Conservation (phyloP, 1,140 invertebrate species). For the Ostrea edulis region DNA sequence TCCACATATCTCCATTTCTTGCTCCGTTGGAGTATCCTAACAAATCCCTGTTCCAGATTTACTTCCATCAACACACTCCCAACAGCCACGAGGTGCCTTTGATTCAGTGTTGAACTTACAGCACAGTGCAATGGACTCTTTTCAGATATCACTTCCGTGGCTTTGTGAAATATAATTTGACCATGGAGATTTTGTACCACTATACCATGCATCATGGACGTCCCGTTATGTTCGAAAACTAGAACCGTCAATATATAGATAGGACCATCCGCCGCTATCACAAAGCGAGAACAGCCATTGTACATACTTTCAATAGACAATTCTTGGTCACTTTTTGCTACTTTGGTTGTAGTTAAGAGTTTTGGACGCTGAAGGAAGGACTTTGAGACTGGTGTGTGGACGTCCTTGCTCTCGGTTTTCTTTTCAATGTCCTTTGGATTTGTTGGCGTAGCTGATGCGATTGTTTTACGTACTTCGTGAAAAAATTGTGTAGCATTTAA, state of each 20-base stretch:
- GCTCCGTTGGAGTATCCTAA: background rate
- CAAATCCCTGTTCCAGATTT: background rate
- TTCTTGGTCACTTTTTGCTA: background rate
- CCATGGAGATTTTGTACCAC: background rate
- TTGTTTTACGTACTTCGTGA: background rate
- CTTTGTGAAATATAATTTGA: background rate
- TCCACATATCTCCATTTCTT: background rate
- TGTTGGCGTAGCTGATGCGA: background rate
- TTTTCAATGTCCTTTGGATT: background rate
- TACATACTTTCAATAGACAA: background rate
- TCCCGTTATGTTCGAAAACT: background rate
- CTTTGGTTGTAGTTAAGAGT: background rate
- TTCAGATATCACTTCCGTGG: background rate
- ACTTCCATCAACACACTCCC: background rate
- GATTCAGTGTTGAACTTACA: background rate
- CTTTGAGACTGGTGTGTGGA: background rate
- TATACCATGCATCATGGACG: background rate
- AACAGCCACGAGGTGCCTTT: background rate
- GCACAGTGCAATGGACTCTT: background rate
- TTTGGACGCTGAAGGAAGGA: background rate
- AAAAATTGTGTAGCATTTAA: background rate
- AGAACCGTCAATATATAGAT: background rate
- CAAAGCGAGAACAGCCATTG: background rate
- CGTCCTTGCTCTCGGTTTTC: background rate
- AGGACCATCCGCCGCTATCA: background rate